phyloP scores from a whole-genome alignment of 2,113 vertebrate species.

The Gymnocephalus cernua region DNA sequence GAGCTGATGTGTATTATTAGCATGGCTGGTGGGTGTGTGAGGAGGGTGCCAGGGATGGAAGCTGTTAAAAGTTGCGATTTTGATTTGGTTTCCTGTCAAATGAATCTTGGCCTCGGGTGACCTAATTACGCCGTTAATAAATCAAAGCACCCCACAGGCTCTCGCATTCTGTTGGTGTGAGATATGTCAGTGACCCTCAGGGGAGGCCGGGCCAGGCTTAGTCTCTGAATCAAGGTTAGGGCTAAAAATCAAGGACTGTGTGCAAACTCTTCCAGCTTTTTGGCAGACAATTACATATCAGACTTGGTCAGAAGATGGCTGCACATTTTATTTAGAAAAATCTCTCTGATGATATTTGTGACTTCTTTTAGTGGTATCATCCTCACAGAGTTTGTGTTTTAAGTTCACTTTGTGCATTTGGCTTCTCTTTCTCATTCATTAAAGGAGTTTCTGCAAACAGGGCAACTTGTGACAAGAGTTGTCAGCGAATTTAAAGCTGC shows the following conservation, averaged over 20 bases:
- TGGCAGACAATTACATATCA: not conserved
- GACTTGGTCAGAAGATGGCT: not conserved
- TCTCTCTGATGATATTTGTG: not conserved
- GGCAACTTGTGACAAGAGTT: slow-evolving; percentile 1
- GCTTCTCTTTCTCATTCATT: not conserved
- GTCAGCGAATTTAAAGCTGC: not conserved
- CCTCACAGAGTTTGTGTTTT: not conserved
- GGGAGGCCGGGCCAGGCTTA: slow-evolving; percentile 66
- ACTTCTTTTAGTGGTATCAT: not conserved
- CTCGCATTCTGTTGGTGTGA: slow-evolving; percentile 60
- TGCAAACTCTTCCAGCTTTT: slow-evolving; percentile 13
- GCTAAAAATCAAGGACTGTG: slow-evolving; percentile 32
- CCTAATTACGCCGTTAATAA: slow-evolving; percentile 79
- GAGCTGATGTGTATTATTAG: slow-evolving; percentile 59
- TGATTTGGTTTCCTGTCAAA: slow-evolving; percentile 71
- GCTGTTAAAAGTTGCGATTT: slow-evolving; percentile 55
- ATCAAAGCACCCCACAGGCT: slow-evolving; percentile 68
- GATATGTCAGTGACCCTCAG: slow-evolving; percentile 71
- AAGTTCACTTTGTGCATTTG: not conserved
- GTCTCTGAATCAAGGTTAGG: slow-evolving; percentile 70
- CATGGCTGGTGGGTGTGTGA: not conserved
- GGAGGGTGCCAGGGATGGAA: slow-evolving; percentile 6
- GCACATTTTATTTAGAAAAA: too few relatives aligned
- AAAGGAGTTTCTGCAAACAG: not conserved
- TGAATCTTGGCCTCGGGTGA: slow-evolving; percentile 75